Base-by-base conservation (phyloP, 2,888 invertebrate genomes). In the Icerya purchasi region DNA sequence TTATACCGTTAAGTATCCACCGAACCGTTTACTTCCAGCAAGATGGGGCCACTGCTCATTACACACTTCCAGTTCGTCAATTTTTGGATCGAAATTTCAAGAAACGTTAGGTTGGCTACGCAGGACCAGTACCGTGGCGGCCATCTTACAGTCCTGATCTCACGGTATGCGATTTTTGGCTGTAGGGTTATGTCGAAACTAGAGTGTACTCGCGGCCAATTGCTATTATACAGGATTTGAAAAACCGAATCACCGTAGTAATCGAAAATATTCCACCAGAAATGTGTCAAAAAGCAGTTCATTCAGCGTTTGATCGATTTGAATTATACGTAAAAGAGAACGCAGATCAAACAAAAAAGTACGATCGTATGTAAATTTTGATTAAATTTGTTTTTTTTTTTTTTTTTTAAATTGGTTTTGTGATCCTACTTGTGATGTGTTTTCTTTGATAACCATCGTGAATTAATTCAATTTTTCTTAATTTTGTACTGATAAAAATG, bases 121-220 rank as follows among this genome's bases (percentile, higher is more conserved):
- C 8, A 8, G 53, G 19, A n/a, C 53, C 53, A 5, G 3, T 52
- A n/a, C 8, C n/a, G 20, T 14, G 53, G 53, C 53, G 19, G 8
- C 53, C 53, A n/a, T n/a, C n/a, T n/a, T 14, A 52, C 53, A 52
- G 53, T n/a, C 53, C 53, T 3, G 53, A 52, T n/a, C 20, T 52
- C 8, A 52, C 53, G 8, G 53, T n/a, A 5, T n/a, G 5, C 8
- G 53, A 52, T 52, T 52, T 52, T 52, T n/a, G 8, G 10, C 53
- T 52, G 19, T n/a, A 21, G 53, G n/a, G 53, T 19, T 8, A 19
- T 8, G 19, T 52, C 3, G 20, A 52, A 52, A n/a, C n/a, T 10
- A 52, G n/a, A 52, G 53, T 52, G n/a, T 52, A 53, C 19, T 14
- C 53, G 10, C 19, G 20, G 14, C 53, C 53, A 14, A 19, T 53